Percentiles rank a stretch among this genome's conserved stretches.
phyloP scores from a whole-genome alignment of 2,797 vertebrate species.

The Poeciliopsis presidionis region DNA sequence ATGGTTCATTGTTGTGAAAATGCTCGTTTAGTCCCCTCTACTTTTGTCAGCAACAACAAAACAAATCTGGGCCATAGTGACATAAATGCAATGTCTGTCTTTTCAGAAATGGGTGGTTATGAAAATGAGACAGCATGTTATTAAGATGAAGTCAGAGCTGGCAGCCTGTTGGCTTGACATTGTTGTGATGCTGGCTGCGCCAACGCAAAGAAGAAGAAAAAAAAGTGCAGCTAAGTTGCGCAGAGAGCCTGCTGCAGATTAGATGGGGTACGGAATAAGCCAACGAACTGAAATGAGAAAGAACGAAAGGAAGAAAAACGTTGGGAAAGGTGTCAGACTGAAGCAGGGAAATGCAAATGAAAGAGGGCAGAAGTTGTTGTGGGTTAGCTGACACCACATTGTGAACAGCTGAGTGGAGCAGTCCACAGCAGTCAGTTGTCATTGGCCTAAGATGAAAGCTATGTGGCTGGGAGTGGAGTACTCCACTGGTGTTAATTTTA shows the following conservation, averaged over 20 bases:
- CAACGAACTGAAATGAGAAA: slow-evolving; percentile 3
- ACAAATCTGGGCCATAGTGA: slow-evolving; percentile 56
- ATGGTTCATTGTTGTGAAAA: slow-evolving; percentile 41
- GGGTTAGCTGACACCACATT: slow-evolving; percentile 67
- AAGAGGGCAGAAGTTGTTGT: slow-evolving; percentile 47
- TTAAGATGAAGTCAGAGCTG: slow-evolving; percentile 66
- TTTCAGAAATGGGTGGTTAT: slow-evolving; percentile 60
- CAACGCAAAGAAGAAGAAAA: slow-evolving; percentile 33
- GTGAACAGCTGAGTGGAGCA: slow-evolving; percentile 81
- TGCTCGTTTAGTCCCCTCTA: slow-evolving; percentile 42
- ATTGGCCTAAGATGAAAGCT: slow-evolving; percentile 80
- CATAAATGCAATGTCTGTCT: slow-evolving; percentile 66
- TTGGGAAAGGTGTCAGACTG: slow-evolving; percentile 23
- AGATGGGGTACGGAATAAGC: slow-evolving; percentile 4
- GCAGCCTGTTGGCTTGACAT: slow-evolving; percentile 54
- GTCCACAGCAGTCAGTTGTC: slow-evolving; percentile 76
- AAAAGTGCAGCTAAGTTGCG: slow-evolving; percentile 16
- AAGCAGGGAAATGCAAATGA: slow-evolving; percentile 26
- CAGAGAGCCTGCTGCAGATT: slow-evolving; percentile 13
- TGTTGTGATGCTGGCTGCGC: slow-evolving; percentile 58
- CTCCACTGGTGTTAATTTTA: slow-evolving; percentile 82
- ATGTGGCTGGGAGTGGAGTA: slow-evolving; percentile 74
- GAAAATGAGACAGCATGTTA: slow-evolving; percentile 67
- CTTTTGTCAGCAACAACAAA: slow-evolving; percentile 38
- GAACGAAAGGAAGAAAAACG: not conserved